Conservation (phyloP, 2,888 invertebrate genomes). For the Micoletzkya japonica region DNA sequence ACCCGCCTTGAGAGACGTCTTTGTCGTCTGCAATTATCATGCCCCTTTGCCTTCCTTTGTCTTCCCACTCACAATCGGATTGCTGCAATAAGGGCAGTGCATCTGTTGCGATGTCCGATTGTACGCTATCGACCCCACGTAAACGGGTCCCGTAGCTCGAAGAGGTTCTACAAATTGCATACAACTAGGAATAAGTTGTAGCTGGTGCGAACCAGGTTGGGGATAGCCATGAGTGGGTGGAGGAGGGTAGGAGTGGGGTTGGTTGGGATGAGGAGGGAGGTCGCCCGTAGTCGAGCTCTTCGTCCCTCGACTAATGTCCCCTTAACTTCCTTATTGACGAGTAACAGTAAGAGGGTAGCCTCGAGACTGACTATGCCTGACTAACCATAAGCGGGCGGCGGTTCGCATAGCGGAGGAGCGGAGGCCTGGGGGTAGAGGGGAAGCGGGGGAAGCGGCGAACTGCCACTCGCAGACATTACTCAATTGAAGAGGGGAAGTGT, state of each 20-base stretch:
- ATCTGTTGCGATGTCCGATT: neutral
- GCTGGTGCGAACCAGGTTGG: neutral
- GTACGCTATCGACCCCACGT: slow-evolving; percentile 5
- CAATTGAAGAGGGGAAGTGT: no score
- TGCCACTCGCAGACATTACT: no score
- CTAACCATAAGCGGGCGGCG: slow-evolving; percentile 21
- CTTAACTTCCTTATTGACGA: no score
- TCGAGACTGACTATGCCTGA: no score
- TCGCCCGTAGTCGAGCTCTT: neutral
- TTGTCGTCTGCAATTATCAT: slow-evolving; percentile 6
- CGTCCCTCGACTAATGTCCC: no score
- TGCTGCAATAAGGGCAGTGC: neutral
- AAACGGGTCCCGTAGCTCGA: neutral
- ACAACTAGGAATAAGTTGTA: no score
- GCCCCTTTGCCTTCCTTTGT: neutral
- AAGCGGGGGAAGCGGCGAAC: neutral
- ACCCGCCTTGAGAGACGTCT: slow-evolving; percentile 6
- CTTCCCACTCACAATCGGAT: slow-evolving; percentile 15
- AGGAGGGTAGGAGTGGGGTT: neutral
- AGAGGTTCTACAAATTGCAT: no score
- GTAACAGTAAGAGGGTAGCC: no score
- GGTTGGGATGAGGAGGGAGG: neutral
- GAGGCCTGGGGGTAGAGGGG: slow-evolving; percentile 6
- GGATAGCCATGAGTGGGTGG: neutral
- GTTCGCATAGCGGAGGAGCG: slow-evolving; percentile 11